Evolutionary conservation across 1,140 invertebrate genomes (phyloP).

Genomic region (Pectinophora gossypiella): DNA sequence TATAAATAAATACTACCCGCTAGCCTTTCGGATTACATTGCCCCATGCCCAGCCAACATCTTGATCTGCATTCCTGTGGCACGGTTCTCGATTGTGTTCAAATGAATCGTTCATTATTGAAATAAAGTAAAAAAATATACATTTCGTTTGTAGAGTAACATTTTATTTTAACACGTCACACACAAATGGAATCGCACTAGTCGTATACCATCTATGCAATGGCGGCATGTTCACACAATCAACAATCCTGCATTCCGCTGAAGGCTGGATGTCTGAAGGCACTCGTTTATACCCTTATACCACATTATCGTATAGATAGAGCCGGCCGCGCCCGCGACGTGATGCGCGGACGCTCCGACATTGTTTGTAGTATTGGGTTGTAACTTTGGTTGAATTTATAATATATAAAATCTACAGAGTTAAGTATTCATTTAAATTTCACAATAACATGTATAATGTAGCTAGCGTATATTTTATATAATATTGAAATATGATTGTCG

Average conservation of each 20-base stretch:
- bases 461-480: slow-evolving; percentile 48
- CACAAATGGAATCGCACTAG: slow-evolving; percentile 15
- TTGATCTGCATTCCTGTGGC: slow-evolving; percentile 22
- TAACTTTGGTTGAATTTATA: slow-evolving; percentile 42
- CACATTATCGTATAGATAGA: slow-evolving; percentile 40
- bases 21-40: slow-evolving; percentile 24
- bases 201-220: slow-evolving; percentile 24
- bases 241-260: slow-evolving; percentile 61
- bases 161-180: slow-evolving; percentile 11
- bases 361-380: slow-evolving; percentile 48
- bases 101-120: background rate
- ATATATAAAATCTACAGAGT: slow-evolving; percentile 2
- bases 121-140: slow-evolving; percentile 1
- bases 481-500: slow-evolving; percentile 12
- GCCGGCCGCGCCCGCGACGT: slow-evolving; percentile 7
- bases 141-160: slow-evolving; percentile 9
- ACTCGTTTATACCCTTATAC: slow-evolving; percentile 70
- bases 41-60: slow-evolving; percentile 27
- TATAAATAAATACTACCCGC: slow-evolving; percentile 23
- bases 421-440: background rate
- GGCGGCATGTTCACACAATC: slow-evolving; percentile 48
- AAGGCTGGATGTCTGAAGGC: slow-evolving; percentile 72
- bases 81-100: slow-evolving; percentile 12
- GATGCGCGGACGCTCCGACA: slow-evolving; percentile 30
- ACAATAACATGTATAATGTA: slow-evolving; percentile 17